Base-by-base conservation (phyloP, 2,888 invertebrate genomes). In the Ditula angustiorana region DNA sequence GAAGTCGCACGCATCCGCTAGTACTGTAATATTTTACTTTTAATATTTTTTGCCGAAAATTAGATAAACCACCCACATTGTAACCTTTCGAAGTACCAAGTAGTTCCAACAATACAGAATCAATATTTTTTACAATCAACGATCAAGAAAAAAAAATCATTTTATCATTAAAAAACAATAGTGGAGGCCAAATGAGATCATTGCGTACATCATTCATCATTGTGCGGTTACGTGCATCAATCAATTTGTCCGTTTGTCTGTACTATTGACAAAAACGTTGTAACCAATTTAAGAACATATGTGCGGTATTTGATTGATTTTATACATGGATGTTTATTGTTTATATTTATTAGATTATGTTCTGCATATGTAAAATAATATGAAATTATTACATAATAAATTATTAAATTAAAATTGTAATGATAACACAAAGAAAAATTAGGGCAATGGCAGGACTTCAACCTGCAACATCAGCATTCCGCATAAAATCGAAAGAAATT, bases 151-250 rank as follows among this genome's bases (percentile, higher is more conserved):
- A 26, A n/a, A 41, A 66, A 71, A 68, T 68, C 35, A 67, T 75
- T 74, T 70, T 68, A 78, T 78, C 71, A 78, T 78, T 73, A 77
- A 71, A 67, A 70, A 76, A 81, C 79, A 80, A 82, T 79, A 67
- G 74, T 55, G 69, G 76, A 88, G 88, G 88, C 81, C 87, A 82
- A 88, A 87, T 90, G 90, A 90, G 87, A 89, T 90, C 89, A 90
- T 80, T 81, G 23, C 71, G 55, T 65, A 62, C 57, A 75, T 77
- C 82, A 89, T 87, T 74, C 69, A 89, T 87, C 87, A 85, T 73
- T 65, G 67, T 64, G 67, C 66, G 64, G 81, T 85, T 85, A 87
- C 82, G 88, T 87, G 86, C 84, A 88, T 89, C 89, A 86, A 90
- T 90, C 90, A 87, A 83, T 83, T 80, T 78, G 81, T 82, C 79